Base-by-base conservation (phyloP, 1,140 invertebrate genomes). In the Rhopalosiphum maidis region DNA sequence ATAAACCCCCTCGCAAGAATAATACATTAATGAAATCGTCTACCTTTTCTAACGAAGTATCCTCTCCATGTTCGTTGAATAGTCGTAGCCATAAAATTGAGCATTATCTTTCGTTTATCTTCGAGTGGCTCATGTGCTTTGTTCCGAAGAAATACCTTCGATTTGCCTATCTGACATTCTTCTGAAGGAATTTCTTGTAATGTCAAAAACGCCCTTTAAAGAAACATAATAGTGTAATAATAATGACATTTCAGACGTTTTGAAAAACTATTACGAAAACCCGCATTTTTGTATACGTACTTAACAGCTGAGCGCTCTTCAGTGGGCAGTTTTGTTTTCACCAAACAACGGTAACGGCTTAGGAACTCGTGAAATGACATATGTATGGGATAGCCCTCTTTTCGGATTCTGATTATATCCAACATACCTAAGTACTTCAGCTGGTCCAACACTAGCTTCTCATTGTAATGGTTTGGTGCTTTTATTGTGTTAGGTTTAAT, bases 401-500 rank as follows among this genome's bases (percentile, higher is more conserved):
- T 97, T 68, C 98, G 96, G 93, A 99, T 99, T 92, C 98, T 96
- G 94, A 99, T 99, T 94, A 99, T 99, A 95, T 99, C 98, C 94
- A 99, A 96, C 98, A 99, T 99, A 87, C 99, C 98, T 86, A 99
- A 96, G 95, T 99, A 99, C 94, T 97, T 97, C 15, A 99, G 96
- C 95, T 99, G 99, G 94, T 98, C 98, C 77, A 98, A 95, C 5
- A 99, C 98, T 91, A 99, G 96, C 89, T 96, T 96, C 77, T 97
- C 97, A 95, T 98, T 97, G 95, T 98, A 99, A 94, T 97, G 96
- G 94, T 98, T 97, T 0, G 98, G 96, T n/a, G 96, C 95, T 95
- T 99, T 99, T 94, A 97, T 96, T 95, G 97, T 96, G 95, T 99
- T 99, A 2, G 99, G 98, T 95, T 99, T 99, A 94, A 99, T 99